phyloP scores from a whole-genome alignment of 2,797 vertebrate species.

The Leptatherina wallacei region DNA sequence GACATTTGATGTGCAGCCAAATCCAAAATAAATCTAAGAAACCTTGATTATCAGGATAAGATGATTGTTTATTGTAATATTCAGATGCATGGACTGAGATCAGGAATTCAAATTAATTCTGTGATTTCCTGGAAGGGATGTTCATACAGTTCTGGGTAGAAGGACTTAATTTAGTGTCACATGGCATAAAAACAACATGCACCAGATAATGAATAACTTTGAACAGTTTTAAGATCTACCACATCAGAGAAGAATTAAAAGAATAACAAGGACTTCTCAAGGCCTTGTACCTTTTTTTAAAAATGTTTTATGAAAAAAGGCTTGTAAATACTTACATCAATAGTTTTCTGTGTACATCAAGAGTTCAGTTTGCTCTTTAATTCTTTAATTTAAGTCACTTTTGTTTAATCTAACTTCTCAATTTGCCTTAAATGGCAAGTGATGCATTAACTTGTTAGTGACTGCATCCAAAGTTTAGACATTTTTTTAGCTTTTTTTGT shows the following conservation, averaged over 20 bases:
- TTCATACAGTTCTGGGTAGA: slow-evolving; percentile 21
- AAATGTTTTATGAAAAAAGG: no score
- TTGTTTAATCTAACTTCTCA: background rate
- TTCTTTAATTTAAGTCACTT: background rate
- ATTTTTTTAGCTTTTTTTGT: no score
- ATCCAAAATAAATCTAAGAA: slow-evolving; percentile 26
- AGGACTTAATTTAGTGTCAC: slow-evolving; percentile 4
- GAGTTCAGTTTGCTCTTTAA: background rate
- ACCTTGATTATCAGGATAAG: background rate
- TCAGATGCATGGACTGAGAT: slow-evolving; percentile 11
- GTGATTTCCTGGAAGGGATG: slow-evolving; percentile 23
- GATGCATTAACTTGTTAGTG: background rate
- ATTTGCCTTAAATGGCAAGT: background rate
- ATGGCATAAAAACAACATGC: slow-evolving; percentile 10
- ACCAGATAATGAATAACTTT: background rate
- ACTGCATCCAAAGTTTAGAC: background rate
- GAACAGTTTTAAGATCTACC: background rate
- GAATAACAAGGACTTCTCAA: background rate
- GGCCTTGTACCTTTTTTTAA: background rate
- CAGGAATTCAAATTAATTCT: slow-evolving; percentile 13
- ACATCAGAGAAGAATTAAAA: background rate
- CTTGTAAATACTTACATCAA: no score
- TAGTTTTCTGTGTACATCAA: background rate
- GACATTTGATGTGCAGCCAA: background rate
- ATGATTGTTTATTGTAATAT: slow-evolving; percentile 21